Percentiles rank a stretch among this genome's conserved stretches.
phyloP scores from a whole-genome alignment of 1,140 invertebrate genomes.

The Psix sp. region DNA sequence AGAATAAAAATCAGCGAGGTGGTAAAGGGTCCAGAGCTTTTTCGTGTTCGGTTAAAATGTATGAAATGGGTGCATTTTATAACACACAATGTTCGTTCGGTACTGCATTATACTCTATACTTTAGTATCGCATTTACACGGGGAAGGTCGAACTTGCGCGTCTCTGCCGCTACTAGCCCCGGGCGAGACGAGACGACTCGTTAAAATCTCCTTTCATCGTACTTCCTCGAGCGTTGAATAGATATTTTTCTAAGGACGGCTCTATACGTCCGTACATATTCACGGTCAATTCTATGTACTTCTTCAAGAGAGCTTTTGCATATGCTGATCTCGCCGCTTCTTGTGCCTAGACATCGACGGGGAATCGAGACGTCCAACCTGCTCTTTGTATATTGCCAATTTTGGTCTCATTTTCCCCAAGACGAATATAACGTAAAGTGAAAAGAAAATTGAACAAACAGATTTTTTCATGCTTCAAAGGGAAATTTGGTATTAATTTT shows the following conservation, averaged over 20 bases:
- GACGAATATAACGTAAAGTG: too few relatives aligned
- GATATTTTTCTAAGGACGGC: constrained; percentile 46
- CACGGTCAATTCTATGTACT: constrained; percentile 57
- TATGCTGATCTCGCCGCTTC: constrained; percentile 44
- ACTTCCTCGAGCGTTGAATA: constrained; percentile 47
- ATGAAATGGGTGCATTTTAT: constrained; percentile 36
- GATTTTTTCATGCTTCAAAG: too few relatives aligned
- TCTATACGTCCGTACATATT: constrained; percentile 50
- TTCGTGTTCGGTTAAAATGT: constrained; percentile 31
- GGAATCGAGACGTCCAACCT: too few relatives aligned
- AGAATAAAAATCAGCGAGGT: constrained; percentile 11
- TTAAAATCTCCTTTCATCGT: constrained; percentile 63
- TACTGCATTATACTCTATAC: constrained; percentile 27
- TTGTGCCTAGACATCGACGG: constrained; percentile 21
- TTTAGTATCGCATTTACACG: constrained; percentile 51
- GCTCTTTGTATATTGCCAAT: too few relatives aligned
- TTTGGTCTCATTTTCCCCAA: too few relatives aligned
- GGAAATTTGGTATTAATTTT: too few relatives aligned
- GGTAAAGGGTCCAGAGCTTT: constrained; percentile 14
- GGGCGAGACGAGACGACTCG: constrained; percentile 59
- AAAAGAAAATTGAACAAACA: too few relatives aligned
- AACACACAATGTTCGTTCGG: constrained; percentile 25
- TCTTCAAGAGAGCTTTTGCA: constrained; percentile 43
- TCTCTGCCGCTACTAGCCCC: constrained; percentile 20
- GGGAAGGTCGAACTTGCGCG: constrained; percentile 47